These are phyloP conservation scores for Pyrgus malvae DNA, from an alignment of 2,888 invertebrate species.

Conservation along the genomic window DNA sequence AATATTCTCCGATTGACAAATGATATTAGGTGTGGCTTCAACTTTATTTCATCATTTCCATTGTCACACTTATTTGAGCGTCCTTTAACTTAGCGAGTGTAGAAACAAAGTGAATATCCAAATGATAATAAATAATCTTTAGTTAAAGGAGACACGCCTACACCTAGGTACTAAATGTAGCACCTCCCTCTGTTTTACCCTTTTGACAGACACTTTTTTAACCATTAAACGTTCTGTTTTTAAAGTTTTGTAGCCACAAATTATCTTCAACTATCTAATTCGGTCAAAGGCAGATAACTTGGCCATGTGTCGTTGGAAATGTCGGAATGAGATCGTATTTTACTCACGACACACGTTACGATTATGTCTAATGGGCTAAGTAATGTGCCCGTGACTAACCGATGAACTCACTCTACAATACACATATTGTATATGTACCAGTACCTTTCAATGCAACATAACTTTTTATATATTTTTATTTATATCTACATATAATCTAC, in stretches of 20 bases:
- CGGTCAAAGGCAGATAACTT: conserved; percentile 16
- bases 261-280: conserved; percentile 14
- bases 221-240: too few species aligned
- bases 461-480: not conserved
- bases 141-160: too few species aligned
- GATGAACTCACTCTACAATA: conserved; percentile 27
- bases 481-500: too few species aligned
- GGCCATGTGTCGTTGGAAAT: conserved; percentile 7
- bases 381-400: conserved; percentile 23
- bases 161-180: too few species aligned
- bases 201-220: too few species aligned
- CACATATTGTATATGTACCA: conserved; percentile 1
- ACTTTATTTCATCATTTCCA: too few species aligned
- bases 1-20: not conserved
- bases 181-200: not conserved
- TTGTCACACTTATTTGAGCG: too few species aligned
- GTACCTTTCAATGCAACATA: not conserved
- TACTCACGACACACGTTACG: conserved; percentile 6
- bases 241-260: not conserved
- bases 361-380: conserved; percentile 24
- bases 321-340: conserved; percentile 24
- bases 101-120: too few species aligned
- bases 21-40: too few species aligned
- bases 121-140: too few species aligned
- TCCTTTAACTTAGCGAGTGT: too few species aligned